These are phyloP conservation scores for Mustela erminea DNA, from an alignment of 2,797 vertebrate species.

Conservation along the genomic window DNA sequence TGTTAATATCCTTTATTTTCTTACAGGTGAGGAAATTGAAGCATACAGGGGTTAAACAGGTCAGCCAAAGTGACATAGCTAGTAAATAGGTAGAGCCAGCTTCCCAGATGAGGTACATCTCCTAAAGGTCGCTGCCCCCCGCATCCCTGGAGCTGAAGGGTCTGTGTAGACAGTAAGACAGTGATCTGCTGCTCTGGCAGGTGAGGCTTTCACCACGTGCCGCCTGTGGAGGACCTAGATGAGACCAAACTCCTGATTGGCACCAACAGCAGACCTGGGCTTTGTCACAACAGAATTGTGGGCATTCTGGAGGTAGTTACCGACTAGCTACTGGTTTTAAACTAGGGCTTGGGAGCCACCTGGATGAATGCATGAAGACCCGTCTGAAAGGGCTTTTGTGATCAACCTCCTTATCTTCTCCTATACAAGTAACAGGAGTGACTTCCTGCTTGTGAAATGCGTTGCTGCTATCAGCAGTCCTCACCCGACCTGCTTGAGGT, in stretches of 20 bases:
- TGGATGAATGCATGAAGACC: not conserved
- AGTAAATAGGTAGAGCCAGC: not conserved
- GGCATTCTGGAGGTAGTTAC: slow-evolving; percentile 19
- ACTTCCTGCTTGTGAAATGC: slow-evolving; percentile 23
- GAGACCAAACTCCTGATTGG: slow-evolving; percentile 17
- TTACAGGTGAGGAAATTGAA: not conserved
- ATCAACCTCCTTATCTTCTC: not conserved
- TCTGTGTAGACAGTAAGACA: not conserved
- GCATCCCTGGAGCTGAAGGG: not conserved
- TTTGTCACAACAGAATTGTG: slow-evolving; percentile 20
- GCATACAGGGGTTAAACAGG: not conserved
- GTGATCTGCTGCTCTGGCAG: not conserved
- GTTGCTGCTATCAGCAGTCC: slow-evolving; percentile 10
- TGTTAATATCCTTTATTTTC: slow-evolving; percentile 29
- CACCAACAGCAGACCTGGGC: slow-evolving; percentile 25
- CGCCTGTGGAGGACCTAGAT: not conserved
- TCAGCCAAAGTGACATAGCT: not conserved
- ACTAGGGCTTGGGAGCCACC: not conserved
- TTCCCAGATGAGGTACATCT: not conserved
- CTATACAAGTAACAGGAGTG: not conserved
- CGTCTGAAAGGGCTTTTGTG: slow-evolving; percentile 59
- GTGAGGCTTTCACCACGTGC: not conserved
- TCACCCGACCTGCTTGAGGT: slow-evolving; percentile 49
- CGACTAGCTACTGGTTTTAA: slow-evolving; percentile 12
- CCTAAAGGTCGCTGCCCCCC: not conserved